These are phyloP conservation scores for Tipula lateralis DNA, from an alignment of 2,888 invertebrate genomes.

Conservation along the genomic window DNA sequence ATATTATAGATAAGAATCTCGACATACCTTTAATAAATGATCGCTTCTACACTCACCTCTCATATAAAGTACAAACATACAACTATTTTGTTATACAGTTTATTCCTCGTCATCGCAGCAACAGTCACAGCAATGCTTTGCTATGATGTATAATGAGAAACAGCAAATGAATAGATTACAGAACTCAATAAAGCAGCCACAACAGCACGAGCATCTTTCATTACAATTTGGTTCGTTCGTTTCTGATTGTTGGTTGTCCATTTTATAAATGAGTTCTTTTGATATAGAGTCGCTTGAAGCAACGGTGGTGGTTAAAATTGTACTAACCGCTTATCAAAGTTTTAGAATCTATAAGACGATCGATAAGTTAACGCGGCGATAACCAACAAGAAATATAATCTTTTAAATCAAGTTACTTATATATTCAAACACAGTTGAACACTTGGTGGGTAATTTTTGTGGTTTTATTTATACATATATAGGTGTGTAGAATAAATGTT, in stretches of 20 bases:
- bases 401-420: neutral
- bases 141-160: neutral
- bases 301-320: neutral
- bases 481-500: neutral
- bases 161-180: neutral
- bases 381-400: neutral
- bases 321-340: neutral
- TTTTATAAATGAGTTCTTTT: neutral
- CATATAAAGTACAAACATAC: neutral
- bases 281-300: neutral
- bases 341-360: neutral
- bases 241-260: neutral
- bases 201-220: neutral
- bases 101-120: neutral
- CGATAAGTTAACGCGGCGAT: neutral
- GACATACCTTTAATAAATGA: neutral
- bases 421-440: neutral
- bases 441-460: neutral
- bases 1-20: neutral
- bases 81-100: neutral
- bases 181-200: neutral
- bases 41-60: neutral
- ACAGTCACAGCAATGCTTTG: neutral
- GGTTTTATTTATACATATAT: neutral
- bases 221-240: neutral